Percentiles rank a stretch among this genome's conserved stretches.
phyloP scores from a whole-genome alignment of 2,113 vertebrate species.

The Mandrillus leucophaeus region DNA sequence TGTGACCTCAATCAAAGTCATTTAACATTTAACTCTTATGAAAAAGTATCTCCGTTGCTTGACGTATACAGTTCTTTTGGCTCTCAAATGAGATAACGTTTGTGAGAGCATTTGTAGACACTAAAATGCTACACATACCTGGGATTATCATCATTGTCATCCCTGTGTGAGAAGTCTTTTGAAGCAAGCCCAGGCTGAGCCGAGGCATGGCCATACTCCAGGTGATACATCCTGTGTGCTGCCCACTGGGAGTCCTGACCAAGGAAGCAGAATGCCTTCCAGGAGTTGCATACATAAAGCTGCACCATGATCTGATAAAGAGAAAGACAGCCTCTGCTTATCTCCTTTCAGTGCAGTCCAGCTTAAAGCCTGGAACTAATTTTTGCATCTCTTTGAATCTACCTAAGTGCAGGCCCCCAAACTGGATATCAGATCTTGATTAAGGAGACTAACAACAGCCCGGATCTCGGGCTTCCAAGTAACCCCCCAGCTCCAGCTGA shows the following conservation, averaged over 20 bases:
- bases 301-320: too few relatives aligned
- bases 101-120: neutral
- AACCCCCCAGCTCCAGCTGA: neutral
- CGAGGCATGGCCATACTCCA: rapidly evolving
- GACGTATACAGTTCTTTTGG: neutral
- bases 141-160: too few relatives aligned
- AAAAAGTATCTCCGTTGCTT: neutral
- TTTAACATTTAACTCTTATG: neutral
- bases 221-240: rapidly evolving
- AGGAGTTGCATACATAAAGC: rapidly evolving
- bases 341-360: neutral
- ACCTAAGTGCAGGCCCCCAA: neutral
- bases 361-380: neutral
- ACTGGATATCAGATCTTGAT: neutral
- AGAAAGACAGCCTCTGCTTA: neutral
- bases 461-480: neutral
- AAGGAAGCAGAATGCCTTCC: neutral
- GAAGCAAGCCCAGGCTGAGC: neutral
- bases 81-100: neutral
- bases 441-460: neutral
- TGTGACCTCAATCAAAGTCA: neutral
- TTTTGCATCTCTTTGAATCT: neutral
- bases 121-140: neutral
- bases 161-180: neutral
- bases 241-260: rapidly evolving